These are phyloP conservation scores for Eulemur coronatus DNA, from an alignment of 2,797 vertebrate genomes.

Conservation along the genomic window DNA sequence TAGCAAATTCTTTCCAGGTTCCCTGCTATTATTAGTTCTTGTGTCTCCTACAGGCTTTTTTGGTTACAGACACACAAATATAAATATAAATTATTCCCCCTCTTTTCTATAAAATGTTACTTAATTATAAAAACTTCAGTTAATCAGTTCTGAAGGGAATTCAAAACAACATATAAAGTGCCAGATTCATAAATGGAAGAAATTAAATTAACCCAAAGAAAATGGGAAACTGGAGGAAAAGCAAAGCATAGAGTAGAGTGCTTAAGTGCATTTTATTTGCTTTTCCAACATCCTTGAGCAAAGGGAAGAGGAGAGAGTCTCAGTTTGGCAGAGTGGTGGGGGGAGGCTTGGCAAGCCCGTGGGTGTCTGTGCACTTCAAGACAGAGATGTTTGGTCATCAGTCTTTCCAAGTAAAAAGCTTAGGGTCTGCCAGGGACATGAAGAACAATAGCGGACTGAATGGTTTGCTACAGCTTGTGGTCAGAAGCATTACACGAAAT, in stretches of 20 bases:
- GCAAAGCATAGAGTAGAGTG: conserved; percentile 13
- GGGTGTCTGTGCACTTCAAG: conserved; percentile 24
- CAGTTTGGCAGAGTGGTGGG: background rate
- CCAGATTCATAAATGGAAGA: conserved; percentile 19
- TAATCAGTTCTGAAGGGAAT: conserved; percentile 22
- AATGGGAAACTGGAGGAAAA: background rate
- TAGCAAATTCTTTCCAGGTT: background rate
- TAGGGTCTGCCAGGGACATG: conserved; percentile 74
- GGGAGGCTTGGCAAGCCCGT: conserved; percentile 58
- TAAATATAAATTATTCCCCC: background rate
- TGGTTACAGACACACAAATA: background rate
- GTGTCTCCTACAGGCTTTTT: background rate
- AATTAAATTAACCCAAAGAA: conserved; percentile 45
- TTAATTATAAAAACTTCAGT: background rate
- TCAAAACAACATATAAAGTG: conserved; percentile 31
- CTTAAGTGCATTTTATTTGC: conserved; percentile 25
- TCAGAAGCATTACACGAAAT: conserved; percentile 28
- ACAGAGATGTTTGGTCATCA: conserved; percentile 64
- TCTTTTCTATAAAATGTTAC: background rate
- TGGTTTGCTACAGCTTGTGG: conserved; percentile 64
- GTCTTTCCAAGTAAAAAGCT: conserved; percentile 77
- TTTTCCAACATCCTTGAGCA: conserved; percentile 7
- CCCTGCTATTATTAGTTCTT: background rate
- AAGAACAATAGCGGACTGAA: conserved; percentile 72
- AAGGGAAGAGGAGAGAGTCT: conserved; percentile 3